These are phyloP conservation scores for Arrhamphus sclerolepis DNA, from an alignment of 2,797 vertebrate genomes.

Conservation along the genomic window DNA sequence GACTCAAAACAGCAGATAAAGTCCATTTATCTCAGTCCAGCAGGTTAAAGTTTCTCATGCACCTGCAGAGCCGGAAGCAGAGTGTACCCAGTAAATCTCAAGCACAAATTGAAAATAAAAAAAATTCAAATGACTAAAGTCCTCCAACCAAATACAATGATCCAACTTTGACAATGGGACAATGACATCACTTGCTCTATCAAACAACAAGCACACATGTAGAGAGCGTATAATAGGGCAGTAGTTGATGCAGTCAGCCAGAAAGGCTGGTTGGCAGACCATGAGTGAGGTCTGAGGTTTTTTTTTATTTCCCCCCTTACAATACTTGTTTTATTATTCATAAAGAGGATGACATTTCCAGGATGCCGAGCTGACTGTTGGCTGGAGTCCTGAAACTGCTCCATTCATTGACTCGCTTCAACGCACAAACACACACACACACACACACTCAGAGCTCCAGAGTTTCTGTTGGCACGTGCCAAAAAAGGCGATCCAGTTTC, in stretches of 20 bases:
- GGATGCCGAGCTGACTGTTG: conserved; percentile 55
- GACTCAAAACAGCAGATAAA: background rate
- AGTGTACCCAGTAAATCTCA: background rate
- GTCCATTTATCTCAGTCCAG: conserved; percentile 33
- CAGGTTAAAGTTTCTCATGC: conserved; percentile 18
- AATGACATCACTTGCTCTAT: conserved; percentile 30
- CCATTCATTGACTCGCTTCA: conserved; percentile 46
- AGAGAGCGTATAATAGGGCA: conserved; percentile 43
- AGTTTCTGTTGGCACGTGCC: conserved; percentile 20
- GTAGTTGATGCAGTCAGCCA: conserved; percentile 45
- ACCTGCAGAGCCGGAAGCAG: conserved; percentile 25
- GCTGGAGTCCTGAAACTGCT: conserved; percentile 44
- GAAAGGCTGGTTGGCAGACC: conserved; percentile 32
- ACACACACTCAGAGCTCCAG: background rate
- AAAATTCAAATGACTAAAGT: background rate
- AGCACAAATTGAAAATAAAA: background rate
- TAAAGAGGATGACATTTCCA: conserved; percentile 70
- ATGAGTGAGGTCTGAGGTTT: conserved; percentile 24
- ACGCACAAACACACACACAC: background rate
- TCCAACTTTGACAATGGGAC: background rate
- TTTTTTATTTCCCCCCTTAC: conserved; percentile 53
- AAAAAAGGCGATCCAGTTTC: conserved; percentile 20
- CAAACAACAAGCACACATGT: conserved; percentile 25
- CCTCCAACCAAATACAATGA: too few species aligned
- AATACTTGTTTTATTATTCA: conserved; percentile 74